phyloP scores from a whole-genome alignment of 1,140 invertebrate genomes.

The Trachelipus rathkii region DNA sequence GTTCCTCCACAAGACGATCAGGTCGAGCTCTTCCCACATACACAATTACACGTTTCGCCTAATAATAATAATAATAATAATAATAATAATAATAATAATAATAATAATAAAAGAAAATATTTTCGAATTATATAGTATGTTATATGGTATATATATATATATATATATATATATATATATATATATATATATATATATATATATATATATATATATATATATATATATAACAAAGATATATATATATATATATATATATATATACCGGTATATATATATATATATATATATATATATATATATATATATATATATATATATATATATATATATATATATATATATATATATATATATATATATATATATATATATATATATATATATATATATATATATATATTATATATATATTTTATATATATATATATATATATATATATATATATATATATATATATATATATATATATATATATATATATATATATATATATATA shows the following conservation, averaged over 20 bases:
- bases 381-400: slow-evolving; percentile 9
- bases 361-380: slow-evolving; percentile 15
- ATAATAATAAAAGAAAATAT: too few relatives aligned
- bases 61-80: slow-evolving; percentile 29
- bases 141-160: too few relatives aligned
- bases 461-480: slow-evolving; percentile 15
- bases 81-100: not conserved
- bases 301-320: not conserved
- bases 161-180: too few relatives aligned
- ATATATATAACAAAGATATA: too few relatives aligned
- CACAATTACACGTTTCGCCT: slow-evolving; percentile 91
- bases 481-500: slow-evolving; percentile 11
- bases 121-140: too few relatives aligned
- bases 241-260: too few relatives aligned
- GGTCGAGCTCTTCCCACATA: slow-evolving; percentile 85
- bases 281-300: not conserved
- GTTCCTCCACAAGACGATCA: slow-evolving; percentile 87
- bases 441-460: slow-evolving; percentile 13
- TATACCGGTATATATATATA: too few relatives aligned
- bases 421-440: slow-evolving; percentile 15
- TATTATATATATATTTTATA: not conserved
- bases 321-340: slow-evolving; percentile 15
- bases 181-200: too few relatives aligned
- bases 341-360: slow-evolving; percentile 13
- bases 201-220: too few relatives aligned